A percentile compares a stretch with the other conserved stretches of the same genome.
These are phyloP conservation scores for Venustoraphidia nigricollis DNA, from an alignment of 2,888 invertebrate genomes.

Conservation along the genomic window DNA sequence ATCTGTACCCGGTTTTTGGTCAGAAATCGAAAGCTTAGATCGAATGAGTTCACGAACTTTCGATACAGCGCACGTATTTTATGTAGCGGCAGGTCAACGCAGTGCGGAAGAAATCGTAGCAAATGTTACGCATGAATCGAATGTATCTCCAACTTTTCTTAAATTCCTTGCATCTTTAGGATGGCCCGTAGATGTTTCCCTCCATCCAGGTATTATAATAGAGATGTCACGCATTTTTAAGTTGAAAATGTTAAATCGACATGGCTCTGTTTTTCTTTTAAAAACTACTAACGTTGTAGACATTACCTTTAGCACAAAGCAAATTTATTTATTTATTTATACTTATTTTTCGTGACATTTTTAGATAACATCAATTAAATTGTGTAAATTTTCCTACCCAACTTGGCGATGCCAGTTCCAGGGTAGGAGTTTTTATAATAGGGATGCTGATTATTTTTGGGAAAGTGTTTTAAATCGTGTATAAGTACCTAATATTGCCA, in stretches of 20 bases:
- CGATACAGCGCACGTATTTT: constrained; percentile 89
- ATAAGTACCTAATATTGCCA: too few relatives aligned
- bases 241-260: background rate
- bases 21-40: constrained; percentile 71
- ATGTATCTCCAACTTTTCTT: constrained; percentile 34
- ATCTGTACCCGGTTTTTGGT: constrained; percentile 50
- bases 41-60: constrained; percentile 72
- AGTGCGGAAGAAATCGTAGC: constrained; percentile 62
- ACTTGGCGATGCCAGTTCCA: too few relatives aligned
- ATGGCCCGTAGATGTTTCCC: constrained; percentile 69
- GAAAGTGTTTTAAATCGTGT: too few relatives aligned
- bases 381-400: too few relatives aligned
- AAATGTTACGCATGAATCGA: constrained; percentile 43
- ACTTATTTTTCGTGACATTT: too few relatives aligned
- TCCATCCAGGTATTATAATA: constrained; percentile 54
- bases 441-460: too few relatives aligned
- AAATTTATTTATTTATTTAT: too few relatives aligned
- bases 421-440: too few relatives aligned
- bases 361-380: too few relatives aligned
- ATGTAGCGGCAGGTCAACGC: constrained; percentile 76
- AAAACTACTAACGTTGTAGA: background rate
- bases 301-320: too few relatives aligned
- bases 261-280: background rate
- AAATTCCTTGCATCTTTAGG: constrained; percentile 61
- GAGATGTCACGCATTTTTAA: too few relatives aligned